Base-by-base conservation (phyloP, 2,888 invertebrate genomes). In the Synergus itoensis region DNA sequence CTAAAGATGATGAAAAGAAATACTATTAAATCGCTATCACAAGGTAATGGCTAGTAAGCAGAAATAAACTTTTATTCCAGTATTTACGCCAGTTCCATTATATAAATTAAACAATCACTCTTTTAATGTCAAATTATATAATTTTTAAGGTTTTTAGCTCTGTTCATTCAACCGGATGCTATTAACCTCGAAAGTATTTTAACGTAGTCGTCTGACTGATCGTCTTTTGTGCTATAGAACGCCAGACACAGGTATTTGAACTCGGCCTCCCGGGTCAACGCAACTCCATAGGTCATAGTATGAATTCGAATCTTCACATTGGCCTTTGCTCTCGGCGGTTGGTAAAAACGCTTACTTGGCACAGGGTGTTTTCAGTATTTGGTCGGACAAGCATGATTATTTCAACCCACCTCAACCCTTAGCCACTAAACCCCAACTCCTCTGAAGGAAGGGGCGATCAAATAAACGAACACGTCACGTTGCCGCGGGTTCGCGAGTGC, bases 401-500 rank as follows among this genome's bases (percentile, higher is more conserved):
- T 53, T n/a, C 14, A 53, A 7, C 7, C n/a, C 53, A 53, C 53
- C 12, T 14, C 14, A 45, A 45, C 45, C 45, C 45, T 45, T 4
- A 9, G 14, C 53, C 53, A 5, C n/a, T n/a, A 7, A n/a, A 53
- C n/a, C n/a, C n/a, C 53, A 5, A 53, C 53, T n/a, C 53, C 53
- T 7, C 8, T 14, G 8, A 53, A 53, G n/a, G 53, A n/a, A 7
- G 9, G 16, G 40, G 40, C 65, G 80, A 67, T 76, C 21, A 76
- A 67, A 78, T 80, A 78, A 78, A 80, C n/a, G 16, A 53, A 53
- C 48, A 7, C 53, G n/a, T 53, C 53, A 53, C 80, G 82, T 79
- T 77, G 83, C 81, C 82, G 64, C 80, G 83, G 60, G 80, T 83
- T 78, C 80, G 84, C 85, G 85, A 82, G 76, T 77, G 69, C 80